Conservation (phyloP, 1,140 invertebrate species). For the Zaprionus kolodkinae region DNA sequence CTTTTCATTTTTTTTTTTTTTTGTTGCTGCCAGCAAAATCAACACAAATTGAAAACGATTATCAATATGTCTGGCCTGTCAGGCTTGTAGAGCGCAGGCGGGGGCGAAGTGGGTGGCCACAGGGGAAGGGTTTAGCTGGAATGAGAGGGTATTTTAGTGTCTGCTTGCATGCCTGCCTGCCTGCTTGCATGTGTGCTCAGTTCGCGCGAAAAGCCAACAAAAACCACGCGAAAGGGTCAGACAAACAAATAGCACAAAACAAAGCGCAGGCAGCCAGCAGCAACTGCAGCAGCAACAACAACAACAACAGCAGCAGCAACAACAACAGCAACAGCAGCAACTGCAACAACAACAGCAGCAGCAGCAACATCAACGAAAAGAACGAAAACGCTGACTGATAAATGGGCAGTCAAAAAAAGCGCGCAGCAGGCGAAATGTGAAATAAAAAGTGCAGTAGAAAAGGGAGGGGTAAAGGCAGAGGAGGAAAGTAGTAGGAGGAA, state of each 20-base stretch:
- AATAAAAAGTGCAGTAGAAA: slow-evolving; percentile 16
- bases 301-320: slow-evolving; percentile 8
- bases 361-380: slow-evolving; percentile 10
- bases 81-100: slow-evolving; percentile 19
- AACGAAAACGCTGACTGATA: slow-evolving; percentile 59
- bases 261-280: slow-evolving; percentile 17
- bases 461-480: background rate
- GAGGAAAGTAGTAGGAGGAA: too few species aligned
- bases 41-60: slow-evolving; percentile 75
- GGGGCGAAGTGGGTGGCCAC: background rate
- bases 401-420: slow-evolving; percentile 57
- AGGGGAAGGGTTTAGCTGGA: background rate
- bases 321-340: too few species aligned
- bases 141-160: background rate
- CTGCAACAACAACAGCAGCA: too few species aligned
- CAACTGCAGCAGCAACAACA: slow-evolving; percentile 10
- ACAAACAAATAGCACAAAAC: slow-evolving; percentile 42
- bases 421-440: slow-evolving; percentile 24
- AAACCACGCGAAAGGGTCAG: slow-evolving; percentile 41
- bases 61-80: slow-evolving; percentile 71
- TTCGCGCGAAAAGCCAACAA: slow-evolving; percentile 74
- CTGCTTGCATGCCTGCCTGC: too few species aligned
- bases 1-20: background rate
- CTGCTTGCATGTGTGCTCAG: background rate
- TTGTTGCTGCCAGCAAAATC: slow-evolving; percentile 38